These are phyloP conservation scores for Zoanthus gigantus DNA, from an alignment of 92 coral and sea anemone species.

Conservation along the genomic window DNA sequence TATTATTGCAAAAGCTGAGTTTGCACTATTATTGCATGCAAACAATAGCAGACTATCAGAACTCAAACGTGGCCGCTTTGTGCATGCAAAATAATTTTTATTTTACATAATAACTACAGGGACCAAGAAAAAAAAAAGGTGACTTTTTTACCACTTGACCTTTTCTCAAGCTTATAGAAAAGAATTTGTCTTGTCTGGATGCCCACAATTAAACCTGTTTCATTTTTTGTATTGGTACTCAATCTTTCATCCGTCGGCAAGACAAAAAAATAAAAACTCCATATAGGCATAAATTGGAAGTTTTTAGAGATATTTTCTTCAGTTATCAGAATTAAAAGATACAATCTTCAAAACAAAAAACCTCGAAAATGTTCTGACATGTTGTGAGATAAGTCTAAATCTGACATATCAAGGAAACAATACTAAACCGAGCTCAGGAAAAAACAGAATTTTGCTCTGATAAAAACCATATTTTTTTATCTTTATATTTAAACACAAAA, in stretches of 20 bases:
- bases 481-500: background rate
- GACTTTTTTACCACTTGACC: conserved; percentile 14
- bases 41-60: background rate
- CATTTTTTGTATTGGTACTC: too few relatives aligned
- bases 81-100: background rate
- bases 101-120: background rate
- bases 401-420: background rate
- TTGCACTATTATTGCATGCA: background rate
- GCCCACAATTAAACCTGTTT: background rate
- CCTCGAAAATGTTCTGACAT: background rate
- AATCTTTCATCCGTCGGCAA: too few relatives aligned
- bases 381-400: background rate
- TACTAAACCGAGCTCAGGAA: background rate
- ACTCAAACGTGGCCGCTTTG: background rate
- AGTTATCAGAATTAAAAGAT: background rate
- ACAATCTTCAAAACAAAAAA: background rate
- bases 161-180: background rate
- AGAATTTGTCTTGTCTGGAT: background rate
- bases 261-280: too few relatives aligned
- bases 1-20: background rate
- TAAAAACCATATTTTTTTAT: background rate
- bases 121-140: background rate
- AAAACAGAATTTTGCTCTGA: background rate
- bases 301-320: background rate
- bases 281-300: too few relatives aligned